Evolutionary conservation across 2,113 vertebrate species (phyloP).

Genomic region (Paratilapia polleni): DNA sequence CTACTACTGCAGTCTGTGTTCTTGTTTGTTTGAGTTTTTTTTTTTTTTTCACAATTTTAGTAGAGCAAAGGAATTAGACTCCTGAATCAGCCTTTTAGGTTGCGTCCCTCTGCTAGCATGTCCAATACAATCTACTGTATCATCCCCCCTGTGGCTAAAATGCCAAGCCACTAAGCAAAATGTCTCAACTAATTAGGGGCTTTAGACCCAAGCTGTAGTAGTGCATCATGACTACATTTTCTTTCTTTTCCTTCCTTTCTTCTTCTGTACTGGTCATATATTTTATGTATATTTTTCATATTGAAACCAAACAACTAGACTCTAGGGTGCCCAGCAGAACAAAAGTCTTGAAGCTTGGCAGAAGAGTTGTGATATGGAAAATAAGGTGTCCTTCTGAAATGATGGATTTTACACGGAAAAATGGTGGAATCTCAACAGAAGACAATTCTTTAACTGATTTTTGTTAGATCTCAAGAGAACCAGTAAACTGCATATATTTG

Average conservation of each 20-base stretch:
- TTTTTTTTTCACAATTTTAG: constrained; percentile 32
- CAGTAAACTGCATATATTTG: not conserved
- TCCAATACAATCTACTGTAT: constrained; percentile 71
- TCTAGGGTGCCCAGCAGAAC: not conserved
- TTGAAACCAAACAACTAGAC: not conserved
- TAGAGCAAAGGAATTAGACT: constrained; percentile 20
- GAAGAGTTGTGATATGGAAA: not conserved
- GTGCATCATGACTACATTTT: constrained; percentile 35
- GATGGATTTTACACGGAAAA: not conserved
- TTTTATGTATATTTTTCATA: not conserved
- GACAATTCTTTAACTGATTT: not conserved
- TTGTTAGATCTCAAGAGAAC: not conserved
- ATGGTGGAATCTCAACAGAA: constrained; percentile 6
- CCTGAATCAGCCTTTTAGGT: constrained; percentile 68
- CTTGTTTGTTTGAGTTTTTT: constrained; percentile 18
- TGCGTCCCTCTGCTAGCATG: constrained; percentile 52
- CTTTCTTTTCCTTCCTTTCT: constrained; percentile 4
- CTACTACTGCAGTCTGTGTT: not conserved
- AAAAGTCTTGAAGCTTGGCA: not conserved
- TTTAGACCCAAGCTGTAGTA: constrained; percentile 56
- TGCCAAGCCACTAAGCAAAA: constrained; percentile 75
- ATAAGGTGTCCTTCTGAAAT: not conserved
- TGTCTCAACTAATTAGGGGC: constrained; percentile 72
- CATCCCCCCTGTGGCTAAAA: constrained; percentile 69
- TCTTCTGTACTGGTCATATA: not conserved